phyloP scores from a whole-genome alignment of 2,113 vertebrate species.

The Piaya cayana region DNA sequence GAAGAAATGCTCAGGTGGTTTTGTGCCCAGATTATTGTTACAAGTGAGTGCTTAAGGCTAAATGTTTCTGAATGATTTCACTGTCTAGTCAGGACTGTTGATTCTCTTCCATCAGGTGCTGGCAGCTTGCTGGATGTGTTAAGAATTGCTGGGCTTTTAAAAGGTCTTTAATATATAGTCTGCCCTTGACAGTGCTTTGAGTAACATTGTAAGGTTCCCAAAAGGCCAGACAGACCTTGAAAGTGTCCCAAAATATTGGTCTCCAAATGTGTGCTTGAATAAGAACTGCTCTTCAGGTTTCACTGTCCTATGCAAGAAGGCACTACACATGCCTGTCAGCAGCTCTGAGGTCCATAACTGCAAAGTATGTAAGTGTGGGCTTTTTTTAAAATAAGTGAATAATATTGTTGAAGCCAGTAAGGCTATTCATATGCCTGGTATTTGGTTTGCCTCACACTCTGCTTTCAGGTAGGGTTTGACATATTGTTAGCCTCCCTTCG shows the following conservation, averaged over 20 bases:
- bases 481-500: not conserved
- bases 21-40: slow-evolving; percentile 1
- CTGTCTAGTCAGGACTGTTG: not conserved
- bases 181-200: not conserved
- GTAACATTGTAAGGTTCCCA: not conserved
- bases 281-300: not conserved
- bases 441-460: not conserved
- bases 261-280: not conserved
- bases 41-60: not conserved
- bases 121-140: slow-evolving; percentile 25
- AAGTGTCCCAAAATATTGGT: not conserved
- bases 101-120: slow-evolving; percentile 32
- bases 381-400: not conserved
- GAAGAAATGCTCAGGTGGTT: not conserved
- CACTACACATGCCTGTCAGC: not conserved
- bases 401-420: not conserved
- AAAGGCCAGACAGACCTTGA: not conserved
- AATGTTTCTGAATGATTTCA: slow-evolving; percentile 33
- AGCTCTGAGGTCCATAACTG: not conserved
- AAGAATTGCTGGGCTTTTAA: not conserved
- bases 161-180: not conserved
- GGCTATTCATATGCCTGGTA: not conserved
- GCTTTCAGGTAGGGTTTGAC: not conserved
- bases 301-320: not conserved
- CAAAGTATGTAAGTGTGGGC: not conserved